Evolutionary conservation across 2,888 invertebrate species (phyloP).

Genomic region (Caenorhabditis afra): DNA sequence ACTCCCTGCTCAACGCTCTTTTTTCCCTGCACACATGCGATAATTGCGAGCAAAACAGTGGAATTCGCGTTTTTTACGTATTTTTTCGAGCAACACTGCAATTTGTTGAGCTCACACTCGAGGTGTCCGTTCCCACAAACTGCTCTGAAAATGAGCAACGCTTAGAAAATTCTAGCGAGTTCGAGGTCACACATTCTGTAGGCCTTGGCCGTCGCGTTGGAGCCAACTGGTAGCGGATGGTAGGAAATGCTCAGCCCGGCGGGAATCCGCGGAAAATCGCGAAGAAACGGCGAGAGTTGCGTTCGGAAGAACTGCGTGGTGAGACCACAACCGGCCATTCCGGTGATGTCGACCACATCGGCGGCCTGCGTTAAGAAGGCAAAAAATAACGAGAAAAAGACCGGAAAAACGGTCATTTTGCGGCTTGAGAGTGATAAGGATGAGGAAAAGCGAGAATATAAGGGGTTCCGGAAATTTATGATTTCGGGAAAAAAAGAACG

Average conservation of each 20-base stretch:
- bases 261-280: background rate
- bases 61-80: slow-evolving; percentile 4
- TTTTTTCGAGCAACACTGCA: slow-evolving; percentile 33
- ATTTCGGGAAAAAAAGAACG: no score
- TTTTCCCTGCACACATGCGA: slow-evolving; percentile 23
- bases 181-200: no score
- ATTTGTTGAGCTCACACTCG: slow-evolving; percentile 32
- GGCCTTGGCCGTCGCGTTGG: no score
- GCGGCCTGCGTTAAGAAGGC: background rate
- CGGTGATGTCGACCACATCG: slow-evolving; percentile 20
- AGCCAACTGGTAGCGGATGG: slow-evolving; percentile 10
- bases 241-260: slow-evolving; percentile 9
- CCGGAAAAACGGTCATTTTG: background rate
- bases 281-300: slow-evolving; percentile 33
- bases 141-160: slow-evolving; percentile 42
- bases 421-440: no score
- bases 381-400: background rate
- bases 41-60: background rate
- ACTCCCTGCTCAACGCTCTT: background rate
- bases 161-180: no score
- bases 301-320: slow-evolving; percentile 24
- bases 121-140: slow-evolving; percentile 15
- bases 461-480: no score
- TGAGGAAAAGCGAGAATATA: no score
- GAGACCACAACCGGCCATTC: slow-evolving; percentile 12